Evolutionary conservation across 1,140 invertebrate species (phyloP).

Genomic region (Diorhabda carinulata): DNA sequence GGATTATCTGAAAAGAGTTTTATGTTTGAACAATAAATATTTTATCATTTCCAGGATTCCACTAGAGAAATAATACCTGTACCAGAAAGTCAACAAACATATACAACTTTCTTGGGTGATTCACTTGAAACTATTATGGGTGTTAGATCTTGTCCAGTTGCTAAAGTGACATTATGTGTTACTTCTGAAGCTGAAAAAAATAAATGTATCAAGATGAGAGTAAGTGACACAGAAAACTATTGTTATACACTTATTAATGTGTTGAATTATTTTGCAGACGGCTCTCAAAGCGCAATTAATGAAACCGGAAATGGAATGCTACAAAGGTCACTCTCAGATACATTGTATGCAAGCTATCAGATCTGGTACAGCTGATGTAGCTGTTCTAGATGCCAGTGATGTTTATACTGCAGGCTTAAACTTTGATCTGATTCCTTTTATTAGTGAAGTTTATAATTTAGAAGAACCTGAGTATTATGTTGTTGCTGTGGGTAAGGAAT

Average conservation of each 20-base stretch:
- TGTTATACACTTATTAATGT: neutral
- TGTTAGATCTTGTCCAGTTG: constrained; percentile 75
- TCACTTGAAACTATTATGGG: constrained; percentile 66
- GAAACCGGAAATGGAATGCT: constrained; percentile 84
- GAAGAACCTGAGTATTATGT: constrained; percentile 86
- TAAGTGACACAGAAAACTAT: constrained; percentile 41
- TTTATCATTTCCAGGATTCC: constrained; percentile 58
- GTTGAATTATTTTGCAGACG: constrained; percentile 53
- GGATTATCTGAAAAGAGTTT: constrained; percentile 4
- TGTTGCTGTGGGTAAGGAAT: constrained; percentile 88
- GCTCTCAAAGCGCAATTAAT: constrained; percentile 82
- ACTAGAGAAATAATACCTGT: constrained; percentile 61
- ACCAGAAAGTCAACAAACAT: constrained; percentile 59
- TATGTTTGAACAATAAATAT: neutral
- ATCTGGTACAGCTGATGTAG: constrained; percentile 78
- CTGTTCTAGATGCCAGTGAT: constrained; percentile 88
- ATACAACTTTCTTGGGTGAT: constrained; percentile 57
- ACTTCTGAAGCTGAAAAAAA: constrained; percentile 85
- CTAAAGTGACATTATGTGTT: constrained; percentile 78
- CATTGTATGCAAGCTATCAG: constrained; percentile 85
- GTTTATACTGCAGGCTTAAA: constrained; percentile 85
- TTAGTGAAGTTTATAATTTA: constrained; percentile 86
- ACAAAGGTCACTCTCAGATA: constrained; percentile 78
- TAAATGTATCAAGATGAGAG: constrained; percentile 93
- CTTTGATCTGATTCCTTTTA: constrained; percentile 78